Base-by-base conservation (phyloP, 2,113 vertebrate genomes). In the human (Homo sapiens) region DNA sequence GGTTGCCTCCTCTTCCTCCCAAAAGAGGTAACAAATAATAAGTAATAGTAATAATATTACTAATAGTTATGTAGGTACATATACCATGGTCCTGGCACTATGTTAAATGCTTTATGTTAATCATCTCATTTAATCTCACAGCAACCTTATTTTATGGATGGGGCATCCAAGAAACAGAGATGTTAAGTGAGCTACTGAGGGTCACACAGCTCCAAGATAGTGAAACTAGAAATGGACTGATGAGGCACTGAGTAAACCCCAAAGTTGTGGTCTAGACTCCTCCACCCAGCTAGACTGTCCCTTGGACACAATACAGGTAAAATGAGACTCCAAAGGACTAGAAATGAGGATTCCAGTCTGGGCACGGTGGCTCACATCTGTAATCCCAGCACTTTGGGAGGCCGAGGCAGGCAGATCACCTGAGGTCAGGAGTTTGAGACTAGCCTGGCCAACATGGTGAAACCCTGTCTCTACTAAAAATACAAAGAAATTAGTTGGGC, bases 51-150 rank as follows among this genome's bases (percentile, higher is more conserved):
- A 45, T 61, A 83, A 72, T 73, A 35, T 68, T 86, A 80, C 17
- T 76, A 70, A 92, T 52, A 89, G 43, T 66, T 90, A 57, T 55
- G 73, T 50, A 64, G 55, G 72, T 40, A 32, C 23, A 50, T 38
- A 83, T 48, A 78, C 57, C 32, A 84, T 30, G 59, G 72, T 57
- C 30, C 83, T 78, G 23, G 35, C 40, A 83, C 68, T 40, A 40
- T 72, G 73, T 14, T 96, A 86, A 89, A 73, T 61, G 50, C 45
- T 45, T 95, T 79, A 61, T 4, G 73, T 90, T 64, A 72, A 7
- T 66, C 45, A 59, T 59, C 92, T 95, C 79, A 92, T 91, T 87
- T 83, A 92, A 66, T 85, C 38, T 81, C 52, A 79, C 32, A 48
- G 61, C n/a, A 57, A 55, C 59, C 30, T 88, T 76, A 90, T 89